A percentile compares a stretch with the other conserved stretches of the same genome.
Conservation (phyloP, 2,113 vertebrate species). For the Channa maculata region DNA sequence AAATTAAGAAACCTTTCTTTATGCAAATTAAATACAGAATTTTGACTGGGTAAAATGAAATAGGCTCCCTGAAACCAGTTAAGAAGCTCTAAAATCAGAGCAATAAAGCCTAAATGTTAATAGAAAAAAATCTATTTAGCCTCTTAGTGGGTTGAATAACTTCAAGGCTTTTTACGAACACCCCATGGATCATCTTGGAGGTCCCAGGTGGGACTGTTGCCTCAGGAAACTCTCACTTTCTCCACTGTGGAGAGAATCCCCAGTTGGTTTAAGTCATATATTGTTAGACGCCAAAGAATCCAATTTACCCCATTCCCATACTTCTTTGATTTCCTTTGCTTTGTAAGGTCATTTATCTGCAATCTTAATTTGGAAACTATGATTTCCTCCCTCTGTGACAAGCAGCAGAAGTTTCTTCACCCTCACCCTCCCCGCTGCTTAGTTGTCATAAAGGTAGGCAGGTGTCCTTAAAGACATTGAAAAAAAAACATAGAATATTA, state of each 20-base stretch:
- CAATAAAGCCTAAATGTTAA: slow-evolving; percentile 83
- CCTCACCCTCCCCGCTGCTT: slow-evolving; percentile 21
- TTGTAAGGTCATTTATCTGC: slow-evolving; percentile 84
- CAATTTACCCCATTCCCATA: slow-evolving; percentile 82
- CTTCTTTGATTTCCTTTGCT: slow-evolving; percentile 84
- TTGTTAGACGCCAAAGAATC: slow-evolving; percentile 82
- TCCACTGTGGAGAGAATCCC: slow-evolving; percentile 81
- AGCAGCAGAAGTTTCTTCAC: slow-evolving; percentile 53
- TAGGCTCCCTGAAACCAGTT: slow-evolving; percentile 77
- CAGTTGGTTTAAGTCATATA: slow-evolving; percentile 86
- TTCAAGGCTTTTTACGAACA: slow-evolving; percentile 84
- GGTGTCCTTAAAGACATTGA: slow-evolving; percentile 68
- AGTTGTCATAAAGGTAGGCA: slow-evolving; percentile 72
- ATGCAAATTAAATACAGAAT: slow-evolving; percentile 83
- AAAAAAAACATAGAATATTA: slow-evolving; percentile 46
- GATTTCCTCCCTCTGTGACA: slow-evolving; percentile 77
- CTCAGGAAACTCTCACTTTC: slow-evolving; percentile 84
- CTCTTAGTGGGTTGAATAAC: slow-evolving; percentile 87
- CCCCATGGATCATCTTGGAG: slow-evolving; percentile 78
- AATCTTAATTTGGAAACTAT: slow-evolving; percentile 83
- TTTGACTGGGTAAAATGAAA: slow-evolving; percentile 76
- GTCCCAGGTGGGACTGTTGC: slow-evolving; percentile 82
- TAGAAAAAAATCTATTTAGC: slow-evolving; percentile 90
- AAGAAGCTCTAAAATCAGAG: slow-evolving; percentile 74
- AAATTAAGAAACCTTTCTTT: slow-evolving; percentile 63